phyloP scores from a whole-genome alignment of 2,113 vertebrate species.

The Chloropsis hardwickii region DNA sequence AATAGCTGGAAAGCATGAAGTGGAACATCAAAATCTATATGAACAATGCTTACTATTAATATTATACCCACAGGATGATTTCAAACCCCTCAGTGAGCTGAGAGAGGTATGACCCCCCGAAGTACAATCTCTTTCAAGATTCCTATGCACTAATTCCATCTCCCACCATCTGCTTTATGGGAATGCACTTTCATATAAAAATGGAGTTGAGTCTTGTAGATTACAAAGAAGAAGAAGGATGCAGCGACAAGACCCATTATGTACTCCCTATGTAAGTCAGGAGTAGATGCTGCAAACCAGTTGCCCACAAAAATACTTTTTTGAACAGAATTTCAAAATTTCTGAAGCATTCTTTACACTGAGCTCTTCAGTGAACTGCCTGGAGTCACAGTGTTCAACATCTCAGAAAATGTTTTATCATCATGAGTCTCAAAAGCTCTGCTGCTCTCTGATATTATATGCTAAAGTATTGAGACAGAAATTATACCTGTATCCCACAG shows the following conservation, averaged over 20 bases:
- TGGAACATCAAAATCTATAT: constrained; percentile 28
- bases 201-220: not conserved
- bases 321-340: not conserved
- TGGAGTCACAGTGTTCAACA: not conserved
- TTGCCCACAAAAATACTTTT: not conserved
- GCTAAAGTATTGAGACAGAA: not conserved
- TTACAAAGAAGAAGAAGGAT: not conserved
- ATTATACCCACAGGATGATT: not conserved
- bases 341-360: not conserved
- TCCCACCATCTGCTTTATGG: not conserved
- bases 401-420: not conserved
- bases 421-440: not conserved
- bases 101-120: not conserved
- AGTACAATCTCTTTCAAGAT: not conserved
- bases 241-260: not conserved
- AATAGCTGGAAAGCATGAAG: constrained; percentile 26
- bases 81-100: not conserved
- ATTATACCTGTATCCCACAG: not conserved
- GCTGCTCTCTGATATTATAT: not conserved
- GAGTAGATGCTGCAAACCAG: not conserved
- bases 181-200: not conserved
- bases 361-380: not conserved
- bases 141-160: not conserved
- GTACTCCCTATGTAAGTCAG: not conserved
- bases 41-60: constrained; percentile 57